These are phyloP conservation scores for Neoascia interrupta DNA, from an alignment of 2,888 invertebrate genomes.

Conservation along the genomic window DNA sequence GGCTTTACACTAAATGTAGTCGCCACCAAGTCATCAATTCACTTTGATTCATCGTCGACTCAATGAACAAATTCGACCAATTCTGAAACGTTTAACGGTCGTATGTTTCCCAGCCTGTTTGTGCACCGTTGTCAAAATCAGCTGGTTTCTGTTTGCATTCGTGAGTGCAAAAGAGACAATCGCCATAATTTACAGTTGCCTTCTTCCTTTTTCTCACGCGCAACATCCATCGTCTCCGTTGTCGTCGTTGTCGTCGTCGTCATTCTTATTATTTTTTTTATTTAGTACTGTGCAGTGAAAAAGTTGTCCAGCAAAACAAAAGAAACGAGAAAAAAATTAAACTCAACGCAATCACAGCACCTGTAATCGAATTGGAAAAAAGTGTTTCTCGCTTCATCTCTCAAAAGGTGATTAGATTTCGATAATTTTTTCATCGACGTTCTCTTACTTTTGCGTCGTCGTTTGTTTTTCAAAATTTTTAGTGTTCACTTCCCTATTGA, in stretches of 20 bases:
- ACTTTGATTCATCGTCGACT: not conserved
- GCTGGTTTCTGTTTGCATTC: constrained; percentile 69
- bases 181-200: not conserved
- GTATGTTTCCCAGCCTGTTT: constrained; percentile 18
- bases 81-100: not conserved
- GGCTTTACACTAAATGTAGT: too few relatives aligned
- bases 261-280: constrained; percentile 56
- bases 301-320: constrained; percentile 58
- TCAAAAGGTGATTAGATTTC: constrained; percentile 51
- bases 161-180: constrained; percentile 50
- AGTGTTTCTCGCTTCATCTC: constrained; percentile 26
- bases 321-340: constrained; percentile 30
- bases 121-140: constrained; percentile 65
- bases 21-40: not conserved
- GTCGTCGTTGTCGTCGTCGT: constrained; percentile 40
- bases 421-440: not conserved
- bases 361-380: constrained; percentile 55
- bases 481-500: constrained; percentile 20
- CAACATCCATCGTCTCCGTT: not conserved
- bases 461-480: constrained; percentile 45
- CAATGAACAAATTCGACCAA: not conserved
- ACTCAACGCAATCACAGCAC: constrained; percentile 60
- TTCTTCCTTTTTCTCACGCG: not conserved
- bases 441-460: constrained; percentile 14
- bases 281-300: constrained; percentile 50